These are phyloP conservation scores for Cercopithecus mona DNA, from an alignment of 2,113 vertebrate species.

Conservation along the genomic window DNA sequence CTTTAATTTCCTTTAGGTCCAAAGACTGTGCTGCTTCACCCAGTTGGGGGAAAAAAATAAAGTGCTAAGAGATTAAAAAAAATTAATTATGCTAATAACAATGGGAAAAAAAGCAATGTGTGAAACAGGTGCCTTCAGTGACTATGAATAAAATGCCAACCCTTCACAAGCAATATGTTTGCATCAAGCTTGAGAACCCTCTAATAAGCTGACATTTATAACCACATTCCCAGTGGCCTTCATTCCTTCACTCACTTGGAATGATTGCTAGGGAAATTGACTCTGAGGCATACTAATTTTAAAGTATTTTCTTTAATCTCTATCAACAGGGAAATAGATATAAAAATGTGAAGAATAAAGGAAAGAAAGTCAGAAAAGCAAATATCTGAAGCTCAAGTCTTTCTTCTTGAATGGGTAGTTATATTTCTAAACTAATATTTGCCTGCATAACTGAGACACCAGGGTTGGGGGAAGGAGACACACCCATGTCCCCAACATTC, in stretches of 20 bases:
- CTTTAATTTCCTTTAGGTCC: background rate
- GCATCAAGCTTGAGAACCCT: background rate
- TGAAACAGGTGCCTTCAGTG: background rate
- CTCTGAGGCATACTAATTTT: background rate
- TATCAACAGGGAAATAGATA: background rate
- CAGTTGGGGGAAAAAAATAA: background rate
- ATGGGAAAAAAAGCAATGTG: background rate
- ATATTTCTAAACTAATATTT: background rate
- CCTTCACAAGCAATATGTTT: background rate
- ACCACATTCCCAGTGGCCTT: background rate
- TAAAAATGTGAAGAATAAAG: background rate
- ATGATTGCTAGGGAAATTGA: background rate
- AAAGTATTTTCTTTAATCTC: constrained; percentile 10
- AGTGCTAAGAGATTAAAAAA: background rate
- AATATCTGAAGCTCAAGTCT: background rate
- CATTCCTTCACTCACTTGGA: background rate
- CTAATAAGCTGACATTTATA: constrained; percentile 30
- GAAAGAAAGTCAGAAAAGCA: background rate
- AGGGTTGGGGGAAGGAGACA: background rate
- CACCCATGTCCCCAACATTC: fast-evolving
- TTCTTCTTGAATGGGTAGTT: background rate
- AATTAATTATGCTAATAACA: background rate
- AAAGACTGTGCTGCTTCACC: background rate
- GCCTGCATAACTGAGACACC: fast-evolving
- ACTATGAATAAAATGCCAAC: background rate